Percentiles rank a stretch among this genome's conserved stretches.
phyloP scores from a whole-genome alignment of 2,797 vertebrate genomes.

The Phaenicophaeus curvirostris region DNA sequence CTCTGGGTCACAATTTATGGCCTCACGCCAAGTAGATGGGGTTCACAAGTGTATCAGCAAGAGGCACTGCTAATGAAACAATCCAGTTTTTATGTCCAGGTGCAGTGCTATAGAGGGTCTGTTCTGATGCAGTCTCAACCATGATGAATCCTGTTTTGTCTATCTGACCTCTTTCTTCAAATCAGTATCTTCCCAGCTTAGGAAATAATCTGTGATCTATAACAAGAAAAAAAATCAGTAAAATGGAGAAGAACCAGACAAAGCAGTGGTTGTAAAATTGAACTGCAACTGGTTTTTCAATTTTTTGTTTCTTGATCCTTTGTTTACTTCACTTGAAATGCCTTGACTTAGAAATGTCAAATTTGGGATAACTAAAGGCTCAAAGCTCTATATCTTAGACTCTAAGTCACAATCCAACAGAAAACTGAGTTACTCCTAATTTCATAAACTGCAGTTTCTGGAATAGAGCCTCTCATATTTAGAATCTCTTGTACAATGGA shows the following conservation, averaged over 20 bases:
- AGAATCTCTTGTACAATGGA: not conserved
- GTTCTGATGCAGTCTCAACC: not conserved
- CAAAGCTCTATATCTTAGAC: not conserved
- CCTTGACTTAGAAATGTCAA: not conserved
- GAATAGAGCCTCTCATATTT: not conserved
- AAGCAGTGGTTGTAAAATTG: not conserved
- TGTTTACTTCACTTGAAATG: not conserved
- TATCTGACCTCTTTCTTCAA: not conserved
- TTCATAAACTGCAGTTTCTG: not conserved
- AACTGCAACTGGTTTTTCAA: not conserved
- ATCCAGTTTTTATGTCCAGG: not conserved
- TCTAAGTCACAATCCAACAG: not conserved
- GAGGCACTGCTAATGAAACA: not conserved
- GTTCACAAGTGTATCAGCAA: not conserved
- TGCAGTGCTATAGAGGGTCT: not conserved
- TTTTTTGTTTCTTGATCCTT: not conserved
- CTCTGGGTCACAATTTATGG: not conserved
- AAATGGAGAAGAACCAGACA: not conserved
- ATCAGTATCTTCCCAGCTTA: not conserved
- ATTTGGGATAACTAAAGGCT: not conserved
- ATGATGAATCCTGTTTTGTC: not conserved
- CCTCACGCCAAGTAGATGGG: not conserved
- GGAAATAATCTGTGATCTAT: not conserved
- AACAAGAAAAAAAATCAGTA: not conserved
- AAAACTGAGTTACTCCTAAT: not conserved